phyloP scores from a whole-genome alignment of 2,113 vertebrate species.

The Pseudonaja textilis region DNA sequence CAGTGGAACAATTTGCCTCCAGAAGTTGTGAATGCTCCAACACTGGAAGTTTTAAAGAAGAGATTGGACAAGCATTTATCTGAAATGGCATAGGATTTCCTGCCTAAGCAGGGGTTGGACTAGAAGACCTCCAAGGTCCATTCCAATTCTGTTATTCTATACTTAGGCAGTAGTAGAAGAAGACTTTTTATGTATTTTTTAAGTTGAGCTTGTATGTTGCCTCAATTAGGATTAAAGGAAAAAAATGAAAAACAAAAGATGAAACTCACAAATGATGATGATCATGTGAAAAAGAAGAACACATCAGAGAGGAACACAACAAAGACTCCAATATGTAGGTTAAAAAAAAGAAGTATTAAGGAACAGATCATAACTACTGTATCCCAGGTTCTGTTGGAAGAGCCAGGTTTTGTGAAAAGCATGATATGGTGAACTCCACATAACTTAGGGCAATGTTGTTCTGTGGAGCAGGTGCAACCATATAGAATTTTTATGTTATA shows the following conservation, averaged over 20 bases:
- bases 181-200: not conserved
- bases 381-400: not conserved
- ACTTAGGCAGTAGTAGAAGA: not conserved
- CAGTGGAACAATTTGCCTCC: too few species aligned
- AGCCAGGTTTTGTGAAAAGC: not conserved
- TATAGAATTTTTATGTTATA: not conserved
- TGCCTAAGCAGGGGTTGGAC: too few species aligned
- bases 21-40: too few species aligned
- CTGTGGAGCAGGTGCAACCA: not conserved
- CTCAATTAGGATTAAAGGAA: not conserved
- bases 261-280: not conserved
- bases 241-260: not conserved
- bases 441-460: not conserved
- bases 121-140: too few species aligned
- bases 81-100: too few species aligned
- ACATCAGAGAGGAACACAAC: not conserved
- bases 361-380: not conserved
- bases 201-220: not conserved
- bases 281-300: not conserved
- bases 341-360: not conserved
- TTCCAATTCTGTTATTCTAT: too few species aligned
- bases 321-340: not conserved
- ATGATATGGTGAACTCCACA: not conserved
- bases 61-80: too few species aligned
- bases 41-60: too few species aligned